Evolutionary conservation across 2,797 vertebrate genomes (phyloP).

Genomic region (Sebastes diaconus): DNA sequence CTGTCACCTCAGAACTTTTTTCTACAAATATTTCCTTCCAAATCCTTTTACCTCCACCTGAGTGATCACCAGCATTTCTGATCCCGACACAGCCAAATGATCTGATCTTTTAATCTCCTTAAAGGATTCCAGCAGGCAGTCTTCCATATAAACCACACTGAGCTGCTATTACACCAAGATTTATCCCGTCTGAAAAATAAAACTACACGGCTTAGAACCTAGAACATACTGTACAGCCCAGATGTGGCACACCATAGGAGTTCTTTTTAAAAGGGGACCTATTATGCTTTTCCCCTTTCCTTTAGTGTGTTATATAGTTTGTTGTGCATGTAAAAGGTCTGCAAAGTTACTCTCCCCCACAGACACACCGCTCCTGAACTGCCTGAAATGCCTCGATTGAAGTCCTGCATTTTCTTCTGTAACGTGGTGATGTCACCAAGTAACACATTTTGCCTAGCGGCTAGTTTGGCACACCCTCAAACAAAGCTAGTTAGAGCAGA

Average conservation of each 20-base stretch:
- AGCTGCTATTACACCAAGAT: constrained; percentile 44
- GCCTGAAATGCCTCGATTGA: no score
- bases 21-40: background rate
- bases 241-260: background rate
- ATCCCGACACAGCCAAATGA: constrained; percentile 48
- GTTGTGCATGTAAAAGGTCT: background rate
- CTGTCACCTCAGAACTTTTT: constrained; percentile 2
- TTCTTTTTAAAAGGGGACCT: background rate
- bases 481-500: no score
- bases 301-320: background rate
- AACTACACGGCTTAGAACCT: background rate
- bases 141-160: constrained; percentile 46
- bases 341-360: background rate
- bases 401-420: no score
- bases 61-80: constrained; percentile 34
- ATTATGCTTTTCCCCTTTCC: background rate
- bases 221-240: background rate
- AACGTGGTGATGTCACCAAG: no score
- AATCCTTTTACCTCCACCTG: constrained; percentile 48
- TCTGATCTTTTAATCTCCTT: constrained; percentile 65
- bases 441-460: no score
- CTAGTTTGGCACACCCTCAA: no score
- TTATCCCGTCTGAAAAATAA: constrained; percentile 1
- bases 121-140: constrained; percentile 31
- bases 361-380: no score